phyloP scores from a whole-genome alignment of 2,888 invertebrate species.

The Lasius platythorax region DNA sequence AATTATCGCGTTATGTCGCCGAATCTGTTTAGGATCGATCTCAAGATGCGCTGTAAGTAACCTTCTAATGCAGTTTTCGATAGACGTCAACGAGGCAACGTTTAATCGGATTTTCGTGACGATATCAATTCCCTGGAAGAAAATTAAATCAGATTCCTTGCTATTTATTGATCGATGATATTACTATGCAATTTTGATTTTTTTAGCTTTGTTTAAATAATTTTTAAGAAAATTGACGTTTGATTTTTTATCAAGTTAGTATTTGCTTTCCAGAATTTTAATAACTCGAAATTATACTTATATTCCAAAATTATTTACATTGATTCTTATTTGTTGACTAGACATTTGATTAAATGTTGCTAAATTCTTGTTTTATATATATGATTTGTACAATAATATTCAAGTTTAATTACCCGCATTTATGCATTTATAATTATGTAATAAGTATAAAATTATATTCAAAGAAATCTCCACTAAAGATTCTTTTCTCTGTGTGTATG shows the following conservation, averaged over 20 bases:
- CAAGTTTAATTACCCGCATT: too few relatives aligned
- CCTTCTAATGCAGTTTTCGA: not conserved
- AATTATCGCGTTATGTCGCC: conserved; percentile 30
- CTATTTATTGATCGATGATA: not conserved
- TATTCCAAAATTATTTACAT: not conserved
- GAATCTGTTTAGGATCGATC: conserved; percentile 38
- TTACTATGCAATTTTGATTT: not conserved
- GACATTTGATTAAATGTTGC: not conserved
- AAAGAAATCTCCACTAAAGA: too few relatives aligned
- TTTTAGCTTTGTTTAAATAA: not conserved
- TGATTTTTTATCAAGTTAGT: not conserved
- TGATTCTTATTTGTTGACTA: not conserved
- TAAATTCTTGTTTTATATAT: not conserved
- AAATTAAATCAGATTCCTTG: not conserved
- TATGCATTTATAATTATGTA: too few relatives aligned
- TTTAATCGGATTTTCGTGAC: conserved; percentile 10
- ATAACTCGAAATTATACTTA: not conserved
- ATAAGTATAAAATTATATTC: too few relatives aligned
- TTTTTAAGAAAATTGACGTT: not conserved
- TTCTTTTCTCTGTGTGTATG: too few relatives aligned
- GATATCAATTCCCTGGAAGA: not conserved
- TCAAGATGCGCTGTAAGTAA: not conserved
- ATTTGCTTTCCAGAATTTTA: not conserved
- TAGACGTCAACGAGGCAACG: not conserved
- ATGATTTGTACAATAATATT: not conserved